Evolutionary conservation across 2,113 vertebrate genomes (phyloP), one percentile per base, ranked within the genome.

Genomic region (Sprattus sprattus): DNA sequence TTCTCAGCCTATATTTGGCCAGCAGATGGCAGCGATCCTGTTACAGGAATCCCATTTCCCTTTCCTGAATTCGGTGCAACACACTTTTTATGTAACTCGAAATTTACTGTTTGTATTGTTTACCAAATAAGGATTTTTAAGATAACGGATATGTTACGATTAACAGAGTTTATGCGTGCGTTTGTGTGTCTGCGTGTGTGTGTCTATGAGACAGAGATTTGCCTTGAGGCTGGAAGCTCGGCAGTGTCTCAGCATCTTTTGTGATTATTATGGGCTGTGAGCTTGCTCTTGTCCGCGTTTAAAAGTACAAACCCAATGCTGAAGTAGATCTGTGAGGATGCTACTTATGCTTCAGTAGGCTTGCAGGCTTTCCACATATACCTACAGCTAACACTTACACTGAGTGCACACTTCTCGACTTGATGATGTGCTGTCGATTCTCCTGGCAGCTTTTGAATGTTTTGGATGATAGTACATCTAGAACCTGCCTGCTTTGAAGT

Each of bases 181-280:
- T 75, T 10, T 15, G 67, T 75, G 67, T 39, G 67, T 67, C n/a
- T 67, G 60, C 28, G 60, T 67, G n/a, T 67, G 1, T 28, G n/a
- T 67, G 64, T 67, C 52, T 64, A 9, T 10, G 64, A 28, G 25
- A 64, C 60, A 64, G n/a, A 67, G n/a, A 11, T 67, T 28, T 78
- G 71, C 71, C 71, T 44, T 78, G 71, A 39, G 71, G 71, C 71
- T 67, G 64, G 64, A n/a, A 78, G 11, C 25, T 39, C 15, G 71
- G 28, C 71, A 78, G 25, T 39, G 71, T 32, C 71, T 78, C 25
- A 78, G 15, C 71, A 78, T 78, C 44, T 64, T 39, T 78, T 78
- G 25, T 78, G 71, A 78, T 15, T 78, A 78, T 39, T 78, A 78
- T 78, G 71, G 71, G 71, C 71, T 78, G 71, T 78, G 71, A 78